Conservation (phyloP, 2,888 invertebrate species). For the Zaprionus lineosus region DNA sequence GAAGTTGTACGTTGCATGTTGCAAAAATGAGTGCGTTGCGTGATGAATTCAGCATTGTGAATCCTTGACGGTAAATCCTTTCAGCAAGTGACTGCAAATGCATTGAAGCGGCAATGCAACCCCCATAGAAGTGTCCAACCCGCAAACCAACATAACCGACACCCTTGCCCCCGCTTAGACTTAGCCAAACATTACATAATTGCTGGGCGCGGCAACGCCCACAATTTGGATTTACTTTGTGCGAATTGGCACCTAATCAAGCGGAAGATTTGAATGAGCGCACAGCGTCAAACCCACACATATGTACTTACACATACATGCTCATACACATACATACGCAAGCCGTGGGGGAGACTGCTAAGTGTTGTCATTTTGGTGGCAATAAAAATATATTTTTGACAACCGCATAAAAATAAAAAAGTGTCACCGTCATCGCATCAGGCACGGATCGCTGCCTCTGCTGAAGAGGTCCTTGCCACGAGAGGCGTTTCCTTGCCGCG, state of each 20-base stretch:
- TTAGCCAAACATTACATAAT: constrained; percentile 57
- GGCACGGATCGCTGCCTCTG: constrained; percentile 48
- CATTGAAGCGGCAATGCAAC: constrained; percentile 41
- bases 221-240: constrained; percentile 54
- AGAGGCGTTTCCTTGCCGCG: constrained; percentile 66
- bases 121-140: constrained; percentile 15
- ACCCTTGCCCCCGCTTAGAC: too few relatives aligned
- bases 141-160: not conserved
- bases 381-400: constrained; percentile 77
- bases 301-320: not conserved
- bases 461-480: constrained; percentile 3
- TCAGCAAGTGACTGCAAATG: constrained; percentile 30
- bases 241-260: constrained; percentile 77
- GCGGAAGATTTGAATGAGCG: constrained; percentile 77
- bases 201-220: constrained; percentile 66
- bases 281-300: constrained; percentile 22
- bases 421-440: constrained; percentile 59
- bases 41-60: constrained; percentile 17
- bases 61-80: constrained; percentile 23
- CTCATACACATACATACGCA: constrained; percentile 38
- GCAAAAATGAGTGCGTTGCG: constrained; percentile 34
- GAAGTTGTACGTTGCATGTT: constrained; percentile 49
- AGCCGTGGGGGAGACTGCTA: constrained; percentile 25
- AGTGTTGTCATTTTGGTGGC: constrained; percentile 78
- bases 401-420: constrained; percentile 58